phyloP scores from a whole-genome alignment of 2,888 invertebrate genomes.

The Adineta ricciae region DNA sequence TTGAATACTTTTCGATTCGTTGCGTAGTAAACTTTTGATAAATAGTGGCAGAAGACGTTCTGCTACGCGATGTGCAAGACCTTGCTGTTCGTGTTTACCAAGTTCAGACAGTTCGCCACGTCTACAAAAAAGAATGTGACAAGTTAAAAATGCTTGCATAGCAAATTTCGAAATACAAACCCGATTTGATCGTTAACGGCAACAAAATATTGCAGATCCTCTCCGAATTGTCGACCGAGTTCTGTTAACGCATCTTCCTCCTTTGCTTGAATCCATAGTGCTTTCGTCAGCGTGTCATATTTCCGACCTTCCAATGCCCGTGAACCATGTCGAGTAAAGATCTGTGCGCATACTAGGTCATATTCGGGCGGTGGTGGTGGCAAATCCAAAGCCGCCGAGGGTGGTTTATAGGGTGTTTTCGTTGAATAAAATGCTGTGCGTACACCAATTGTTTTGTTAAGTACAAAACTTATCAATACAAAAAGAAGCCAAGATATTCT shows the following conservation, averaged over 20 bases:
- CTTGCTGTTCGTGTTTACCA: background rate
- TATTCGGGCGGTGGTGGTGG: background rate
- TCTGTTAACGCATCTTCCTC: background rate
- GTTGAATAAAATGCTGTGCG: background rate
- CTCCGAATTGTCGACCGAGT: background rate
- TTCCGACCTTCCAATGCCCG: background rate
- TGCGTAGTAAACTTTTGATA: background rate
- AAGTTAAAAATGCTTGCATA: background rate
- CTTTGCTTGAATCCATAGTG: background rate
- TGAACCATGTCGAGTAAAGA: background rate
- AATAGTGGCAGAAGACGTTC: background rate
- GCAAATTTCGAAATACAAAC: background rate
- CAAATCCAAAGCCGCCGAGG: background rate
- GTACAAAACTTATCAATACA: background rate
- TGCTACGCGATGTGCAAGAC: background rate
- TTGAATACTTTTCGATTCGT: background rate
- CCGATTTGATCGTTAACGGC: background rate
- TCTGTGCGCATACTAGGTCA: background rate
- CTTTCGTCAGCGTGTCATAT: background rate
- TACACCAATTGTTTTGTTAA: background rate
- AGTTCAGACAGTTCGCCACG: background rate
- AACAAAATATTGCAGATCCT: background rate
- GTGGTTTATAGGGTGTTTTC: background rate
- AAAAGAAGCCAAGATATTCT: background rate
- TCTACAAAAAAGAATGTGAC: background rate